Evolutionary conservation across 2,797 vertebrate genomes (phyloP).

Genomic region (Pelochelys cantorii): DNA sequence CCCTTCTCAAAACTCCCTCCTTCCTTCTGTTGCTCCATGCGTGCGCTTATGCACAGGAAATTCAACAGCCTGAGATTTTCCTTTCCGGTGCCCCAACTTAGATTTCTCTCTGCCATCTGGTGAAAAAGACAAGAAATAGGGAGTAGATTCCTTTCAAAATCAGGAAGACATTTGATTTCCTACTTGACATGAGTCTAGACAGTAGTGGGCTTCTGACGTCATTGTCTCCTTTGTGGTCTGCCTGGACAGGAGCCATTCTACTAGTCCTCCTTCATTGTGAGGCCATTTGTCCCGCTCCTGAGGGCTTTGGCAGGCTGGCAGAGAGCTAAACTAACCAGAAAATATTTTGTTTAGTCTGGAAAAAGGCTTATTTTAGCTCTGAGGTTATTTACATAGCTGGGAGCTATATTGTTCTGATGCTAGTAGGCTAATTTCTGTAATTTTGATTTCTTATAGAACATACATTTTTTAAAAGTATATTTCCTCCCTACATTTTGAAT

Average conservation of each 20-base stretch:
- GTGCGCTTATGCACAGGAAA: background rate
- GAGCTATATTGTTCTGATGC: too few species aligned
- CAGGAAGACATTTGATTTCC: fast-evolving
- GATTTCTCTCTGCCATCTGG: background rate
- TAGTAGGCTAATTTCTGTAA: background rate
- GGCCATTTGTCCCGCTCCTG: background rate
- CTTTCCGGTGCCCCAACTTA: background rate
- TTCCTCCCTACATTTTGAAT: background rate
- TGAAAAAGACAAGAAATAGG: slow-evolving; percentile 2
- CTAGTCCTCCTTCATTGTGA: background rate
- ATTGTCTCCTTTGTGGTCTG: background rate
- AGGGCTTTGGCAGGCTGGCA: background rate
- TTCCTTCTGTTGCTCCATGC: background rate
- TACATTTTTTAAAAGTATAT: background rate
- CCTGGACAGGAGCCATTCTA: background rate
- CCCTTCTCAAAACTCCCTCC: background rate
- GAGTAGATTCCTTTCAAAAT: slow-evolving; percentile 13
- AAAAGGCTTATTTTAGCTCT: background rate
- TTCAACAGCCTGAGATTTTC: background rate
- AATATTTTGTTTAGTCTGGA: background rate
- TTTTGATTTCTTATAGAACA: background rate
- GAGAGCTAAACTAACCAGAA: background rate
- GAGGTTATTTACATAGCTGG: background rate
- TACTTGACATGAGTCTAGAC: background rate
- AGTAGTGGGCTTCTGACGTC: background rate